Percentiles rank a stretch among this genome's conserved stretches.
These are phyloP conservation scores for Carabus problematicus DNA, from an alignment of 2,888 invertebrate species.

Conservation along the genomic window DNA sequence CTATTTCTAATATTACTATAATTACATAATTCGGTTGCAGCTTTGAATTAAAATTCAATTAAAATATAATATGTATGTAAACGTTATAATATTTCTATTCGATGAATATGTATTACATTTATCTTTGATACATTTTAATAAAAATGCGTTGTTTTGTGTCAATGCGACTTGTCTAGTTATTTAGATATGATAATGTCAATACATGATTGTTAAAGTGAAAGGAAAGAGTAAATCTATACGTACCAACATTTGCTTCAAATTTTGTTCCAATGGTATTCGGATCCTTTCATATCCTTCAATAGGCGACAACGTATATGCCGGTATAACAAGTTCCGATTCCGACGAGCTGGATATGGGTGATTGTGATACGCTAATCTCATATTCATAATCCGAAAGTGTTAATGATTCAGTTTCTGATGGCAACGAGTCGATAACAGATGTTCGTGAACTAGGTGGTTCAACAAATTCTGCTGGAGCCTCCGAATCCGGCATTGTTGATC, in stretches of 20 bases:
- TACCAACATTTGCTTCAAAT: conserved; percentile 29
- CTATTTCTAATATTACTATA: too few relatives aligned
- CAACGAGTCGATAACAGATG: conserved; percentile 26
- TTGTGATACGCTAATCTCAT: conserved; percentile 16
- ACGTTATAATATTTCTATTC: too few relatives aligned
- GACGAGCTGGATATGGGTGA: conserved; percentile 19
- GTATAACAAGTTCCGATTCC: conserved; percentile 15
- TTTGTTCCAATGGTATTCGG: conserved; percentile 26
- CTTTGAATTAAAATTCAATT: too few relatives aligned
- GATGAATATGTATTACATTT: too few relatives aligned
- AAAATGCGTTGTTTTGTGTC: too few relatives aligned
- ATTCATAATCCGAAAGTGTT: conserved; percentile 32
- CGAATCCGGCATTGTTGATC: conserved; percentile 25
- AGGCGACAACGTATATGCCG: conserved; percentile 6
- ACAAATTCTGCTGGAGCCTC: conserved; percentile 28
- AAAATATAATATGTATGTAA: too few relatives aligned
- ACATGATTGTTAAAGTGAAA: not conserved
- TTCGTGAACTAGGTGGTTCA: conserved; percentile 24
- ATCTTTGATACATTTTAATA: too few relatives aligned
- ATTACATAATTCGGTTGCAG: not conserved
- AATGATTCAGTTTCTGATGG: conserved; percentile 30
- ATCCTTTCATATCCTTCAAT: conserved; percentile 25
- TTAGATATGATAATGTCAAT: too few relatives aligned
- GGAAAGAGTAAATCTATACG: conserved; percentile 3
- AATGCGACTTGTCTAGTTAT: too few relatives aligned